phyloP scores from a whole-genome alignment of 1,140 invertebrate genomes.

The Zeugodacus cucurbitae region DNA sequence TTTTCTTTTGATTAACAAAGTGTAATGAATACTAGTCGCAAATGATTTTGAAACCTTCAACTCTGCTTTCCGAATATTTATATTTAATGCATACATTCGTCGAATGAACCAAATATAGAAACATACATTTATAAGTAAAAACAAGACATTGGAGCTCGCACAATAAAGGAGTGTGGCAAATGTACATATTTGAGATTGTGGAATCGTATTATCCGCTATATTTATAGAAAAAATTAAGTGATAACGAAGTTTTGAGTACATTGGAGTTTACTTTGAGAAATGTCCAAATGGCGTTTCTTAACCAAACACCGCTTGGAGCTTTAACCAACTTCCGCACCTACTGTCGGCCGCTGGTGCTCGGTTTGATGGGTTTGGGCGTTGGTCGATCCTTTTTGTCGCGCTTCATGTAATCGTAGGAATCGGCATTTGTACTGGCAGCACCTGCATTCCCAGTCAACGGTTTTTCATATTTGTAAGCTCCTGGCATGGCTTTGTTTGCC shows the following conservation, averaged over 20 bases:
- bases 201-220: not conserved
- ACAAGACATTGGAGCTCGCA: no score
- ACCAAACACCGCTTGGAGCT: not conserved
- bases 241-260: not conserved
- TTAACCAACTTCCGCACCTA: not conserved
- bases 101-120: no score
- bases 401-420: conserved; percentile 47
- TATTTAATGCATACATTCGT: no score
- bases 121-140: no score
- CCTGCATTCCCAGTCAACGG: not conserved
- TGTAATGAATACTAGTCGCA: conserved; percentile 21
- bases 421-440: not conserved
- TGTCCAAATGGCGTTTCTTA: not conserved
- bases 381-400: conserved; percentile 46
- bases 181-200: no score
- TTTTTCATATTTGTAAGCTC: conserved; percentile 45
- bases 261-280: not conserved
- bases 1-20: conserved; percentile 43
- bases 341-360: conserved; percentile 25
- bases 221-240: not conserved
- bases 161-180: no score
- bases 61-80: not conserved
- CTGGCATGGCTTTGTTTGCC: conserved; percentile 24
- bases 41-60: conserved; percentile 17
- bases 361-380: conserved; percentile 43